A percentile compares a stretch with the other conserved stretches of the same genome.
Evolutionary conservation across 2,888 invertebrate species (phyloP).

Genomic region (Aplocera efformata): DNA sequence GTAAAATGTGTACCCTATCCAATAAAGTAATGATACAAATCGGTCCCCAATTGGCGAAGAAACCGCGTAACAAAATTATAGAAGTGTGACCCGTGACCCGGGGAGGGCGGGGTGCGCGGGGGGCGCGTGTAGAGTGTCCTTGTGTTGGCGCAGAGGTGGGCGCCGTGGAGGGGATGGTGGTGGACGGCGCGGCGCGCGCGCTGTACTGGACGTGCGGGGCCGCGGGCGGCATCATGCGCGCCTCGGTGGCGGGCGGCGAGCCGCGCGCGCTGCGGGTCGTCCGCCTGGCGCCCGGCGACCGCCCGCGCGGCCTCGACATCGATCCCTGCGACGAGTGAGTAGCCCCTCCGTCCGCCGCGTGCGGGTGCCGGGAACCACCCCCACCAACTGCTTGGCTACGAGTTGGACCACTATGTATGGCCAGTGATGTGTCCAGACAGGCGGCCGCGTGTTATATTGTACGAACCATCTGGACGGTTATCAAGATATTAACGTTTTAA

Average conservation of each 20-base stretch:
- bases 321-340: constrained; percentile 85
- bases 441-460: no score
- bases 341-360: constrained; percentile 9
- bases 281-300: constrained; percentile 84
- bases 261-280: constrained; percentile 74
- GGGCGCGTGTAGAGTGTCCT: neutral
- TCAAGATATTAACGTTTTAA: no score
- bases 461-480: no score
- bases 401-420: no score
- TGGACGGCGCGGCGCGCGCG: constrained; percentile 83
- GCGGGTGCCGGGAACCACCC: neutral
- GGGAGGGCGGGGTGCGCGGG: no score
- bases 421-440: no score
- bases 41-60: no score
- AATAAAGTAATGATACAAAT: no score
- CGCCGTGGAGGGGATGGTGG: constrained; percentile 93
- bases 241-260: constrained; percentile 31
- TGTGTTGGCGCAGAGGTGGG: constrained; percentile 84
- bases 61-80: no score
- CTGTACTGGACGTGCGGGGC: constrained; percentile 94
- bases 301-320: constrained; percentile 91
- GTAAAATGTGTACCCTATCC: no score
- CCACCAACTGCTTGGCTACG: no score
- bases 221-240: constrained; percentile 76
- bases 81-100: no score